Conservation (phyloP, 2,888 invertebrate species). For the Cantharis nigra region DNA sequence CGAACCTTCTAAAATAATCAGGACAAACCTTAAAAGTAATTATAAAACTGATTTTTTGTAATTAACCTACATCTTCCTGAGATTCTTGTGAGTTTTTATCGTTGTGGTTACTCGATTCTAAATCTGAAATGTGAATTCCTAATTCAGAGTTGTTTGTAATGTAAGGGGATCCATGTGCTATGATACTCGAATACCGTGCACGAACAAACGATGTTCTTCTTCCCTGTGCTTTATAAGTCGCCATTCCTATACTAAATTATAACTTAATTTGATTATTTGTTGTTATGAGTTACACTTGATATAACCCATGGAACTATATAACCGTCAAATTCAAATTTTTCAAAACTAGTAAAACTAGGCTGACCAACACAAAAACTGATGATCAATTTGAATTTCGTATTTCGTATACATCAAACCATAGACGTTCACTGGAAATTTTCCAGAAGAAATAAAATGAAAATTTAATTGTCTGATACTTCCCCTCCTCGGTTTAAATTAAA, state of each 20-base stretch:
- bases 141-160: background rate
- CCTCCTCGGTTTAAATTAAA: too few species aligned
- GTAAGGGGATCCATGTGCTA: background rate
- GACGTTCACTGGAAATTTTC: too few species aligned
- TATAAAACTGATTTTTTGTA: background rate
- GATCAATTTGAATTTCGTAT: too few species aligned
- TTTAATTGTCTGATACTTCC: too few species aligned
- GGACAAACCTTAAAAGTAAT: background rate
- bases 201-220: background rate
- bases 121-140: background rate
- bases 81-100: background rate
- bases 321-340: background rate
- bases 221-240: too few species aligned
- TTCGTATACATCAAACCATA: too few species aligned
- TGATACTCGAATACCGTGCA: background rate
- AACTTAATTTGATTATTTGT: too few species aligned
- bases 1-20: background rate
- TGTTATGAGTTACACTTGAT: too few species aligned
- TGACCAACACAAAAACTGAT: too few species aligned
- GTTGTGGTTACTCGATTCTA: background rate
- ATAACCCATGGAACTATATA: background rate
- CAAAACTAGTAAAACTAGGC: too few species aligned
- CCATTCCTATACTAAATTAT: background rate
- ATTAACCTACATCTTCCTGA: background rate
- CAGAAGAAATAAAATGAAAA: too few species aligned